Evolutionary conservation across 2,888 invertebrate genomes (phyloP).

Genomic region (Argyresthia albistria): DNA sequence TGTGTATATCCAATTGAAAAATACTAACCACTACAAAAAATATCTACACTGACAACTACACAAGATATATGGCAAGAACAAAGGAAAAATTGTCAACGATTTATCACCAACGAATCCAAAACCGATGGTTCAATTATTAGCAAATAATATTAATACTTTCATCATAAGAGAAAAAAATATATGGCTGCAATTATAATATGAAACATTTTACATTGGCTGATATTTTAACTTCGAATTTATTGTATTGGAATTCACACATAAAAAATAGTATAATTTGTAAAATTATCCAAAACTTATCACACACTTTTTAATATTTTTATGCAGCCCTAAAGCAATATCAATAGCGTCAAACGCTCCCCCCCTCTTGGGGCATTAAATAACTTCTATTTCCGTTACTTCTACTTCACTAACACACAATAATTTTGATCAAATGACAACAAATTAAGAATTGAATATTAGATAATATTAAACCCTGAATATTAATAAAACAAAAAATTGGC

Average conservation of each 20-base stretch:
- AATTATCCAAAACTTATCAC: slow-evolving; percentile 73
- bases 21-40: slow-evolving; percentile 60
- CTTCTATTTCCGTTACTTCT: slow-evolving; percentile 65
- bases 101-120: slow-evolving; percentile 42
- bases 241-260: slow-evolving; percentile 66
- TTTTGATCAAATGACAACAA: slow-evolving; percentile 70
- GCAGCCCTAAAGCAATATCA: slow-evolving; percentile 69
- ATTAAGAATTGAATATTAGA: slow-evolving; percentile 58
- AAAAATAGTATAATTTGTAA: slow-evolving; percentile 71
- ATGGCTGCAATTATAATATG: slow-evolving; percentile 38
- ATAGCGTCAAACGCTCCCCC: slow-evolving; percentile 71
- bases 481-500: slow-evolving; percentile 67
- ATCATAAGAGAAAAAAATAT: slow-evolving; percentile 27
- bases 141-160: slow-evolving; percentile 42
- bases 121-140: slow-evolving; percentile 26
- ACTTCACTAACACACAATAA: slow-evolving; percentile 69
- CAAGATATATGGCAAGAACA: slow-evolving; percentile 68
- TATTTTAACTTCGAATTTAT: slow-evolving; percentile 53
- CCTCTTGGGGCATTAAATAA: slow-evolving; percentile 67
- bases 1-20: slow-evolving; percentile 64
- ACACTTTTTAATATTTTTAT: slow-evolving; percentile 66
- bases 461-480: slow-evolving; percentile 68
- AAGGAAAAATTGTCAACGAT: slow-evolving; percentile 54
- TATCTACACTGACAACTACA: slow-evolving; percentile 62
- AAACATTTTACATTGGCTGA: slow-evolving; percentile 38